phyloP scores from a whole-genome alignment of 2,797 vertebrate species.

The Thripadectes ignobilis region DNA sequence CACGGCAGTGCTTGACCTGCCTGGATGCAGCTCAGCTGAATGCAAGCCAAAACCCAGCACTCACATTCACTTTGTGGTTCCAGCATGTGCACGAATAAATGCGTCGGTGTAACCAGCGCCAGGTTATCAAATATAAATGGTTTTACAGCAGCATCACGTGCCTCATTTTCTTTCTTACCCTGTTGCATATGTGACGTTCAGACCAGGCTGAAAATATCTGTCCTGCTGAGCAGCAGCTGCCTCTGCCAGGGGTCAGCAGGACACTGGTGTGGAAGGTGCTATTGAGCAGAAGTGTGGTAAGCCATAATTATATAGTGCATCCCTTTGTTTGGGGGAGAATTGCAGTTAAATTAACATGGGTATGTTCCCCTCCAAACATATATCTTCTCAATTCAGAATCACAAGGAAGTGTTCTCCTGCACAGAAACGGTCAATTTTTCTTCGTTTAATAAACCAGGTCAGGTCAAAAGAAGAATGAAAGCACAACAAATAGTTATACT shows the following conservation, averaged over 20 bases:
- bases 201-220: neutral
- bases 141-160: neutral
- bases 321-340: neutral
- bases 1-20: neutral
- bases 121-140: neutral
- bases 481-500: neutral
- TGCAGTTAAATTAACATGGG: fast-evolving
- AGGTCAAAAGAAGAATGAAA: neutral
- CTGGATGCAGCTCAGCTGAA: neutral
- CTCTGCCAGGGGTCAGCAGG: neutral
- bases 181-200: neutral
- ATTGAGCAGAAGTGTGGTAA: neutral
- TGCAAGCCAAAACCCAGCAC: neutral
- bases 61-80: fast-evolving
- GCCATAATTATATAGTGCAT: fast-evolving
- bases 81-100: neutral
- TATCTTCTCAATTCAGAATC: neutral
- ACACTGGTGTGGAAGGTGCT: neutral
- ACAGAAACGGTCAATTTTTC: neutral
- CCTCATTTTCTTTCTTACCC: too few relatives aligned
- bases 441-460: neutral
- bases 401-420: neutral
- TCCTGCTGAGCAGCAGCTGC: neutral
- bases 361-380: neutral
- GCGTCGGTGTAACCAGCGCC: neutral